Base-by-base conservation (phyloP, 2,888 invertebrate species). In the Drosophila paucipuncta region DNA sequence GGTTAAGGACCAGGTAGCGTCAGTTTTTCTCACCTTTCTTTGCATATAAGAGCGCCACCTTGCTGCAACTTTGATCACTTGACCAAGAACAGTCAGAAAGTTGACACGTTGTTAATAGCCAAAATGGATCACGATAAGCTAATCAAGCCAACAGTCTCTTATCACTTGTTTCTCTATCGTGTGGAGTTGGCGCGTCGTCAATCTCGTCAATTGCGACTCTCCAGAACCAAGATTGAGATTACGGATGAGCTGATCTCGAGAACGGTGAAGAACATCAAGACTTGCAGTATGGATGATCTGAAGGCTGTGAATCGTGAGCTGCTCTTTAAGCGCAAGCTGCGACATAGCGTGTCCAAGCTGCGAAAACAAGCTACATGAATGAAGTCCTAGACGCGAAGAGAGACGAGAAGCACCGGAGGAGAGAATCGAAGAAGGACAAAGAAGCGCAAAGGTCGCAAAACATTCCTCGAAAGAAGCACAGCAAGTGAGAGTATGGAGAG, bases 201-300 rank as follows among this genome's bases (percentile, higher is more conserved):
- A 73, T 78, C 80, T 18, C 90, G 78, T 1, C 78, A 76, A 62
- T 49, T 91, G 76, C 67, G 83, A 0, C 61, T 88, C 2, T 90
- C 87, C 28, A 68, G 76, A 37, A 83, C 82, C 6, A 88, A 88
- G 57, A 78, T 88, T 33, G 85, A 88, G 35, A 85, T 88, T 43
- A 91, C 91, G 16, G 91, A 91, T 39, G 83, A 85, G 60, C 79
- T 88, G 22, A 88, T 90, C 52, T 79, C 85, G 7, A 65, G 69
- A 16, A 91, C 91, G 2, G 81, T 88, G 31, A 67, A 60, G 22
- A 90, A 88, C 13, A 69, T 88, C 49, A 87, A 88, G 63, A 76
- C 58, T 43, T 88, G 91, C 81, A 90, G 85, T 67, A 68, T 85
- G 76, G 87, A 88, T 30, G 91, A 88, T 68, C 83, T 88, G 1